Conservation (phyloP, 2,797 vertebrate species). For the Nannoperca australis region DNA sequence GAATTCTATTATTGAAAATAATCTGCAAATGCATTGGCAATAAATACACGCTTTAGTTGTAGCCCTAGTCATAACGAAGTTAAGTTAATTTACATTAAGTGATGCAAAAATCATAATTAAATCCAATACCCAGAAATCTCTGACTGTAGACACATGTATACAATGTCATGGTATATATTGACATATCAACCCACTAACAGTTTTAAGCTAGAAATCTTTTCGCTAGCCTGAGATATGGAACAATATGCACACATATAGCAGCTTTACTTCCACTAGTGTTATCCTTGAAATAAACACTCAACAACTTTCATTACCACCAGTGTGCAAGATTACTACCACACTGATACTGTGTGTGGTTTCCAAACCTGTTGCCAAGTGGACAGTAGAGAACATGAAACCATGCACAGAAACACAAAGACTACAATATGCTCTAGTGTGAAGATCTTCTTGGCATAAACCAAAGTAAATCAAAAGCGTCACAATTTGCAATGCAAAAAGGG, state of each 20-base stretch:
- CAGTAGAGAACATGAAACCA: slow-evolving; percentile 9
- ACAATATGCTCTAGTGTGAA: slow-evolving; percentile 29
- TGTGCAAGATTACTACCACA: slow-evolving; percentile 55
- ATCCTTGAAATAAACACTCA: slow-evolving; percentile 48
- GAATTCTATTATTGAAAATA: no score
- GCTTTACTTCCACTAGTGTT: slow-evolving; percentile 14
- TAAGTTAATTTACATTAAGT: not conserved
- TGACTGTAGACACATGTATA: not conserved
- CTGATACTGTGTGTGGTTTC: slow-evolving; percentile 13
- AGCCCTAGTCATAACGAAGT: not conserved
- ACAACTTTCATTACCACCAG: slow-evolving; percentile 68
- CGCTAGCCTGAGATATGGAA: not conserved
- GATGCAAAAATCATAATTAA: not conserved
- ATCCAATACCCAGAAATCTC: not conserved
- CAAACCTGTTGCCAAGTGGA: not conserved
- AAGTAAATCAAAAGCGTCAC: slow-evolving; percentile 57
- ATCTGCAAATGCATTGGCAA: no score
- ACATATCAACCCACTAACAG: not conserved
- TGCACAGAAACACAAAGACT: slow-evolving; percentile 26
- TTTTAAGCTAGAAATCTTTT: not conserved
- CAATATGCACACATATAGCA: slow-evolving; percentile 5
- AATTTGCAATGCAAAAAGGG: slow-evolving; percentile 84
- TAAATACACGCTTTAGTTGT: not conserved
- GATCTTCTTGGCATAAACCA: slow-evolving; percentile 56
- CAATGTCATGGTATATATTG: not conserved